Evolutionary conservation across 2,888 invertebrate species (phyloP), one percentile per base, ranked within the genome.

Genomic region (Rhynchonema sp.): DNA sequence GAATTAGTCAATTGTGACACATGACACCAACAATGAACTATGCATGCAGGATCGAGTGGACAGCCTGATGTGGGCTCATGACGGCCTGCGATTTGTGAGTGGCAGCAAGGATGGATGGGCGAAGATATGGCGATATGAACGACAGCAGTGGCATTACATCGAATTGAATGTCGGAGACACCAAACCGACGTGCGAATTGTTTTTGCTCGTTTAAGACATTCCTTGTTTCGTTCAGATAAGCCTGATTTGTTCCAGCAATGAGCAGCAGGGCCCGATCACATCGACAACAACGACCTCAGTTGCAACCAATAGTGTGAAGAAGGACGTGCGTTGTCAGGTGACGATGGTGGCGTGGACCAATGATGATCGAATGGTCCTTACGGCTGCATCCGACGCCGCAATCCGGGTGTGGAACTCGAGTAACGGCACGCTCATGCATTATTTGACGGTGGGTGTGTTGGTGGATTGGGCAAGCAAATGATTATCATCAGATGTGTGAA

Each of bases 331-430:
- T 23, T 6, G 3, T 3, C 22, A 9, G 77, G 91, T 96, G 22
- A 90, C 90, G 1, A 96, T 96, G 91, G 90, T 96, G 6, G 84
- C 85, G 62, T 98, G 96, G 96, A 87, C 86, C 73, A 79, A 81
- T 62, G 86, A 87, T 62, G 96, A 98, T 75, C 80, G 81, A 53
- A 84, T 81, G 75, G 84, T 87, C 30, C 81, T 94, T 58, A 94
- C 92, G 0, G 90, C 94, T 0, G 88, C 88, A 30, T 88, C 85
- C 65, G 92, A 96, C 76, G 82, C 46, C 53, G 46, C 86, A 54
- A 65, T 79, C 30, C 75, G 78, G 75, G 83, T 90, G 23, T 92
- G 90, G 90, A 82, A 85, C 69, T 74, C 79, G 1, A 65, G 65
- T 54, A 76, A 73, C 23, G 80, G 79, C 9, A 66, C 67, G 54